Percentiles rank a stretch among this genome's conserved stretches.
phyloP scores from a whole-genome alignment of 2,888 invertebrate genomes.

The Torymus texanus region DNA sequence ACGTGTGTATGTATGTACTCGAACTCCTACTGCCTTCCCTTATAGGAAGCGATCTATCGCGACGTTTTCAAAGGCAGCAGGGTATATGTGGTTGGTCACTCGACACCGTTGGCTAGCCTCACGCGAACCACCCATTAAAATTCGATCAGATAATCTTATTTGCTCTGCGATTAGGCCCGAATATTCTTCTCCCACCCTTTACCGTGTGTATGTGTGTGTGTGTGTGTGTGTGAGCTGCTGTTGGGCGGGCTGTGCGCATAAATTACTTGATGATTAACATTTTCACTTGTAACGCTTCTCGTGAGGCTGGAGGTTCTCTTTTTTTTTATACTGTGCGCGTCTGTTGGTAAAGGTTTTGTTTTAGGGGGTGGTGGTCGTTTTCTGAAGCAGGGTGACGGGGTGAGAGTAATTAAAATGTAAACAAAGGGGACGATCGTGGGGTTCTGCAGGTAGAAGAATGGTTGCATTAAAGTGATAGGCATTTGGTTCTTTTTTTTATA shows the following conservation, averaged over 20 bases:
- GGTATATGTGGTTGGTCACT: conserved; percentile 1
- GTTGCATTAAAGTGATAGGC: too few relatives aligned
- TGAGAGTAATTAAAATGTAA: too few relatives aligned
- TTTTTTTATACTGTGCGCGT: not conserved
- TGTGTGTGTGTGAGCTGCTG: too few relatives aligned
- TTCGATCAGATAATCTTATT: conserved; percentile 73
- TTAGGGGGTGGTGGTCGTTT: too few relatives aligned
- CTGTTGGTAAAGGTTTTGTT: too few relatives aligned
- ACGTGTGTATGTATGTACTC: conserved; percentile 15
- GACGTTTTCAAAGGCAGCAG: not conserved
- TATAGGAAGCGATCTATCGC: not conserved
- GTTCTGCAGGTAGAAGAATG: too few relatives aligned
- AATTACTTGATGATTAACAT: conserved; percentile 62
- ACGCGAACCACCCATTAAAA: conserved; percentile 72
- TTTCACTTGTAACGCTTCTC: conserved; percentile 50
- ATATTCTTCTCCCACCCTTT: conserved; percentile 60
- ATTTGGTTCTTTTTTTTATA: too few relatives aligned
- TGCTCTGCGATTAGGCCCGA: conserved; percentile 68
- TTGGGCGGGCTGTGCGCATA: conserved; percentile 55
- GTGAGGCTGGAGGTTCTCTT: conserved; percentile 6
- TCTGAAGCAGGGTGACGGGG: too few relatives aligned
- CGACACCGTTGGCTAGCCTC: conserved; percentile 52
- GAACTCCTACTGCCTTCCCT: too few relatives aligned
- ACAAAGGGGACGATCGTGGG: too few relatives aligned
- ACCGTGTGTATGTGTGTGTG: too few relatives aligned